These are phyloP conservation scores for Kryptolebias ocellatus DNA, from an alignment of 2,797 vertebrate genomes.

Conservation along the genomic window DNA sequence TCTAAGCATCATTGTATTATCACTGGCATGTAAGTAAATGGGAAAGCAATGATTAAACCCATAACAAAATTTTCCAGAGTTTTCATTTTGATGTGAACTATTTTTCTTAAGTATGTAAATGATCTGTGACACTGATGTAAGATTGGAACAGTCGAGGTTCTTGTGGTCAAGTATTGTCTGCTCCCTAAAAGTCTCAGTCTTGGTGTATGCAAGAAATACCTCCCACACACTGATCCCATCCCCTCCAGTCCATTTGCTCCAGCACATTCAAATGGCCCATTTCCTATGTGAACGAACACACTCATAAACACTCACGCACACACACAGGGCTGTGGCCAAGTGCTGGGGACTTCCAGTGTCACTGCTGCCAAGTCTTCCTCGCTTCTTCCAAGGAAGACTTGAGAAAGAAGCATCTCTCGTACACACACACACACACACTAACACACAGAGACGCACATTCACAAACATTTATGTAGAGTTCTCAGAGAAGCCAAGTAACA, in stretches of 20 bases:
- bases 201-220: constrained; percentile 74
- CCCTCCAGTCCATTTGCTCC: constrained; percentile 51
- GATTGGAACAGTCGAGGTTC: constrained; percentile 56
- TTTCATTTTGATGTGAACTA: constrained; percentile 41
- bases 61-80: constrained; percentile 31
- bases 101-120: constrained; percentile 50
- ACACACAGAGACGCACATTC: neutral
- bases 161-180: constrained; percentile 64
- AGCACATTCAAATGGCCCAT: constrained; percentile 71
- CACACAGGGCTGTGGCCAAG: constrained; percentile 61
- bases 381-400: constrained; percentile 70
- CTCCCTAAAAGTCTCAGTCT: constrained; percentile 64
- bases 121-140: constrained; percentile 56
- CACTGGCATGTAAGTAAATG: constrained; percentile 26
- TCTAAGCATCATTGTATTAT: constrained; percentile 22
- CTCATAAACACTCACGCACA: constrained; percentile 31
- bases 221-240: constrained; percentile 73
- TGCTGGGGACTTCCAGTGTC: constrained; percentile 81
- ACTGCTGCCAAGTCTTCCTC: constrained; percentile 77
- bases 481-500: constrained; percentile 41
- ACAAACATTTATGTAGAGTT: constrained; percentile 22
- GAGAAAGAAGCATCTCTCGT: constrained; percentile 47
- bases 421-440: constrained; percentile 11
- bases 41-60: constrained; percentile 35
- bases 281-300: constrained; percentile 59